Base-by-base conservation (phyloP, 2,113 vertebrate species). In the Colinus virginianus region DNA sequence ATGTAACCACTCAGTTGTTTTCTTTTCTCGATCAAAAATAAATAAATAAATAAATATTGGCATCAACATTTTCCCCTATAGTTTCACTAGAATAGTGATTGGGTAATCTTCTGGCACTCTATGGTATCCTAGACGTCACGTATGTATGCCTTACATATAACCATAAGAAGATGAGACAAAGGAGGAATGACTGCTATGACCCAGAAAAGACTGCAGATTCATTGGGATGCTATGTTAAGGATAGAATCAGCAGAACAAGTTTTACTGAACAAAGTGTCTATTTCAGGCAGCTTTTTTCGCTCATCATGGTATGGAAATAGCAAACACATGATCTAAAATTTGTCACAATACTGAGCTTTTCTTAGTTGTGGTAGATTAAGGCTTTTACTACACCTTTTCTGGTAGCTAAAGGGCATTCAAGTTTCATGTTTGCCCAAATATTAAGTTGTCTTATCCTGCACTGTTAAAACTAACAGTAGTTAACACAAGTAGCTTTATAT, bases 351-450 rank as follows among this genome's bases (percentile, higher is more conserved):
- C 18, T 77, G 87, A 63, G 25, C 13, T 61, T 96, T 94, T 78
- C 20, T 1, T 16, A 76, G 49, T 16, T 81, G n/a, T 78, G 68
- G 19, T 46, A 48, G 20, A 70, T 80, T 61, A 78, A 88, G 61
- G 49, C 84, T 36, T 83, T 84, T 94, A 81, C 34, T 66, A 45
- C 21, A 78, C 5, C 6, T 94, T 68, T 53, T 30, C 61, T 77
- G 28, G 21, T 18, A 94, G 34, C 32, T 96, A 78, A 90, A 91
- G 28, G 46, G 53, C 59, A 74, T 81, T 66, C 66, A 87, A 68
- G 62, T 36, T 78, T 91, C 75, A 71, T 58, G 15, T 9, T 42
- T 75, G 17, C 68, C 66, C 66, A 87, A 80, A 81, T 32, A 71
- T 49, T 64, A 84, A 70, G 9, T 30, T 88, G 88, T 62, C 34